These are phyloP conservation scores for Rutpela maculata DNA, from an alignment of 2,888 invertebrate genomes.

Conservation along the genomic window DNA sequence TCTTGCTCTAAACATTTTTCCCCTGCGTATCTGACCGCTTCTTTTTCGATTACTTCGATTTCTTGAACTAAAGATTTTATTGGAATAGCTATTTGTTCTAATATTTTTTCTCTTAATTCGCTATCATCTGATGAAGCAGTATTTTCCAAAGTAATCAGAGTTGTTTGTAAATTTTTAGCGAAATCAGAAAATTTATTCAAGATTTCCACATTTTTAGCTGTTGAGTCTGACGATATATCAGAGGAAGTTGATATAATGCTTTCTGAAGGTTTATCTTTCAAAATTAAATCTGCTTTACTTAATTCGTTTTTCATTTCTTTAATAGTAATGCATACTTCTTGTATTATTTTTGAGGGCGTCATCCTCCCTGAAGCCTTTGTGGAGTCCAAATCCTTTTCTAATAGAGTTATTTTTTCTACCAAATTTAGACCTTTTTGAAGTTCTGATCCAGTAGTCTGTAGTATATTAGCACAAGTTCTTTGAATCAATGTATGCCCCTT, in stretches of 20 bases:
- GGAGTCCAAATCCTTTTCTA: conserved; percentile 73
- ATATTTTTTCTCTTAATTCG: conserved; percentile 61
- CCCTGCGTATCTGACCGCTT: conserved; percentile 66
- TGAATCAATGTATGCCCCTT: conserved; percentile 82
- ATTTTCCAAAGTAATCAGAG: conserved; percentile 69
- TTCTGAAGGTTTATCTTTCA: conserved; percentile 62
- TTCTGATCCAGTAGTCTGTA: conserved; percentile 78
- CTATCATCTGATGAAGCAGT: conserved; percentile 59
- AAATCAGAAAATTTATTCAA: conserved; percentile 64
- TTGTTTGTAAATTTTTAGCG: conserved; percentile 73
- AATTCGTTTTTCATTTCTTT: conserved; percentile 78
- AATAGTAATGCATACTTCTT: conserved; percentile 76
- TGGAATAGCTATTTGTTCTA: conserved; percentile 66
- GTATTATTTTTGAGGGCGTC: conserved; percentile 72
- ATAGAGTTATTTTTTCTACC: conserved; percentile 74
- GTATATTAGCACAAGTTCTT: conserved; percentile 81
- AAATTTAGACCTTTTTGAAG: conserved; percentile 77
- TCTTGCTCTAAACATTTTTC: conserved; percentile 69
- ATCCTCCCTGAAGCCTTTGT: conserved; percentile 69
- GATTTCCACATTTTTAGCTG: conserved; percentile 53
- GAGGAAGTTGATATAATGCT: conserved; percentile 40
- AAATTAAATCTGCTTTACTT: conserved; percentile 64
- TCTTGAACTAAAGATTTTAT: conserved; percentile 66
- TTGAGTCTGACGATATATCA: conserved; percentile 65
- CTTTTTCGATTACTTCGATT: conserved; percentile 66